Evolutionary conservation across 1,140 invertebrate species (phyloP).

Genomic region (Rhagoletis pomonella): DNA sequence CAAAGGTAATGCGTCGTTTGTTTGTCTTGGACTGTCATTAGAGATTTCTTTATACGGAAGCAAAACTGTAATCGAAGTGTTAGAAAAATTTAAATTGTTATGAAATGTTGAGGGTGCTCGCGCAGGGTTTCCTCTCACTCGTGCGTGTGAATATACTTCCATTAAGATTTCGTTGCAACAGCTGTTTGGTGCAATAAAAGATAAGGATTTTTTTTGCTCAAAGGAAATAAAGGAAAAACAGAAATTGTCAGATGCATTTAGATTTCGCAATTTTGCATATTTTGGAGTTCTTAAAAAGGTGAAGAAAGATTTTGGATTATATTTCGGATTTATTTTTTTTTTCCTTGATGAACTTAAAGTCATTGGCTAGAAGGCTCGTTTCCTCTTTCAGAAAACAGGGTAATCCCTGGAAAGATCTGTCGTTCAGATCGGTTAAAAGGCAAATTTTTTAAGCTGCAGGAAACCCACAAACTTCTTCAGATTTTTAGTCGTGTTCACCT

Average conservation of each 20-base stretch:
- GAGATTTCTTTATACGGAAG: not conserved
- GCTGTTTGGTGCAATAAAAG: not conserved
- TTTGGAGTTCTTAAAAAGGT: too few relatives aligned
- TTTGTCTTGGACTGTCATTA: conserved; percentile 32
- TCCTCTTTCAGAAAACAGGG: too few relatives aligned
- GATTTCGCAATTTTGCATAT: not conserved
- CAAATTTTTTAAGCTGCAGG: too few relatives aligned
- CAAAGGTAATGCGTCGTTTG: conserved; percentile 2
- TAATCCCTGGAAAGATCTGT: too few relatives aligned
- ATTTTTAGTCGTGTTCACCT: too few relatives aligned
- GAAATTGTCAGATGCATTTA: not conserved
- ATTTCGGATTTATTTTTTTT: too few relatives aligned
- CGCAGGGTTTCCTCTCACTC: not conserved
- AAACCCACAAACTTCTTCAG: too few relatives aligned
- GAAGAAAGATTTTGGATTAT: not conserved
- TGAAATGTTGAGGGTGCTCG: not conserved
- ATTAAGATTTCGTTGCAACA: not conserved
- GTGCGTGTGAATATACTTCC: not conserved
- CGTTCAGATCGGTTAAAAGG: too few relatives aligned
- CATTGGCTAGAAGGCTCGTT: too few relatives aligned
- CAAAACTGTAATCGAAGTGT: not conserved
- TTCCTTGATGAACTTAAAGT: too few relatives aligned
- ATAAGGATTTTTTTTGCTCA: not conserved
- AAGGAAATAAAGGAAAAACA: not conserved
- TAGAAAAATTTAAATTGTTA: conserved; percentile 3